Conservation (phyloP, 2,888 invertebrate species). For the Pardosa pseudoannulata region DNA sequence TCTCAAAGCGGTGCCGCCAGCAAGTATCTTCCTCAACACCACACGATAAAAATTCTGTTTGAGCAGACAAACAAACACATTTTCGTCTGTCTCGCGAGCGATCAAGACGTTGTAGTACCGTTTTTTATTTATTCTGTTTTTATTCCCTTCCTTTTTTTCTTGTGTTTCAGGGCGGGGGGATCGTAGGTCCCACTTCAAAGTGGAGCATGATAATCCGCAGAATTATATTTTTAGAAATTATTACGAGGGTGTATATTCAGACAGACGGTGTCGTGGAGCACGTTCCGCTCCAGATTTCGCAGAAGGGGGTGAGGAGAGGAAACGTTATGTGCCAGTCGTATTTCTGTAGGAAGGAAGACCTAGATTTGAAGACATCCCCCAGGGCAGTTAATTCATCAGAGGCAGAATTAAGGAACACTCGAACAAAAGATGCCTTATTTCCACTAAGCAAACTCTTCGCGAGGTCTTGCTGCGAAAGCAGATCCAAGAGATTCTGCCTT, state of each 20-base stretch:
- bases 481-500: neutral
- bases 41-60: too few relatives aligned
- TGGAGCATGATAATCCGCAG: conserved; percentile 12
- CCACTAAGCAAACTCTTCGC: neutral
- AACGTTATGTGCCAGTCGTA: neutral
- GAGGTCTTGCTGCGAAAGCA: neutral
- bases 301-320: neutral
- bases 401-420: conserved; percentile 8
- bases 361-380: conserved; percentile 5
- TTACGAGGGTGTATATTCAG: conserved; percentile 21
- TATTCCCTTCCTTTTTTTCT: conserved; percentile 1
- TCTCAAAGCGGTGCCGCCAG: neutral
- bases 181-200: conserved; percentile 20
- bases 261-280: conserved; percentile 37
- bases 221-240: conserved; percentile 50
- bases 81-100: neutral
- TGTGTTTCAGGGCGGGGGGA: neutral
- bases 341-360: conserved; percentile 1
- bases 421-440: neutral
- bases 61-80: neutral
- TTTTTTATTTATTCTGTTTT: too few relatives aligned
- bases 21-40: neutral
- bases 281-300: conserved; percentile 59
- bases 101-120: neutral
- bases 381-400: conserved; percentile 24